Evolutionary conservation across 2,113 vertebrate genomes (phyloP), one percentile per base, ranked within the genome.

Genomic region (Xenopus borealis): DNA sequence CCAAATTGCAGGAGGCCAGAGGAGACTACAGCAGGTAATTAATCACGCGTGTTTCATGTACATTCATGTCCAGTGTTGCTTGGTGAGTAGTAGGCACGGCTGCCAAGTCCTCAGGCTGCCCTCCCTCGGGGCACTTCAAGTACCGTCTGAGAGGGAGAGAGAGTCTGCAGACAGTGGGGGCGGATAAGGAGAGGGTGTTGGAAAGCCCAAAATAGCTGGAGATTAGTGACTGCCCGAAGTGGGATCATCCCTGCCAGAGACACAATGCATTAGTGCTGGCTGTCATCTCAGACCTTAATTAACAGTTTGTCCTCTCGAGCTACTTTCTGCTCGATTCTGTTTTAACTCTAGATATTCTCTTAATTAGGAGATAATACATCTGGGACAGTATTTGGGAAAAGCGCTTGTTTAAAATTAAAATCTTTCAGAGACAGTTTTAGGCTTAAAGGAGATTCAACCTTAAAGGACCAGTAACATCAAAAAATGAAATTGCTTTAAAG

Each of bases 21-120:
- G 96, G 97, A 64, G 93, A 97, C 88, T 95, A 93, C 83, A 92
- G 81, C 84, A 96, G 96, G 97, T 99, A 97, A 95, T 70, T 78
- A 0, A 83, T 88, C 82, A 78, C 79, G 59, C 82, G 81, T 61
- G 44, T 58, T 16, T 75, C 55, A 67, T 67, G 72, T 62, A 52
- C 23, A 5, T 69, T 75, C 57, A 62, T 62, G 66, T 52, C 59
- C 14, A n/a, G 16, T 47, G 20, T 52, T 62, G 72, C 45, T 19
- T 75, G 62, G 40, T 62, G 10, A 52, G 62, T 62, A 52, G 72
- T 69, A 62, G 46, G 58, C 72, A 69, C 13, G n/a, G 20, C 44
- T 69, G 72, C 57, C 72, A 75, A 69, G 18, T 50, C 52, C 61
- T 17, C 67, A 50, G 50, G 14, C 27, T 20, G 14, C 33, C 14